phyloP scores from a whole-genome alignment of 2,888 invertebrate genomes.

The Sphaerophoria rueppellii region DNA sequence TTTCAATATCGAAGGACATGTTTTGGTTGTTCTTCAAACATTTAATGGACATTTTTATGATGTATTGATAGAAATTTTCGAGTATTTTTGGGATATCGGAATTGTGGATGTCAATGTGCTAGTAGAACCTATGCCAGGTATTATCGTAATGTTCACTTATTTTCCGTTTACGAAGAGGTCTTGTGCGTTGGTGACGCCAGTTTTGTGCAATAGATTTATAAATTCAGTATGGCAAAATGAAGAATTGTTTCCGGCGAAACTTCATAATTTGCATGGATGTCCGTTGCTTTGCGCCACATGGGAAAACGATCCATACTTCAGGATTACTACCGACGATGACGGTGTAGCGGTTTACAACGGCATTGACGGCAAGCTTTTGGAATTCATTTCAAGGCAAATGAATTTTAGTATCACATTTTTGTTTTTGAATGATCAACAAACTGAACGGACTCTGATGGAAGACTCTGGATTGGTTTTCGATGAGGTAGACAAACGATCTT shows the following conservation, averaged over 20 bases:
- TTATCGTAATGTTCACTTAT: constrained; percentile 76
- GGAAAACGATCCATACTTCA: constrained; percentile 78
- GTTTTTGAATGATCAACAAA: constrained; percentile 75
- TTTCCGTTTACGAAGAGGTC: constrained; percentile 75
- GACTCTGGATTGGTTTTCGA: constrained; percentile 75
- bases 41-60: constrained; percentile 73
- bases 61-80: constrained; percentile 69
- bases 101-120: constrained; percentile 74
- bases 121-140: constrained; percentile 71
- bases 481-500: constrained; percentile 71
- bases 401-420: constrained; percentile 76
- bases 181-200: constrained; percentile 74
- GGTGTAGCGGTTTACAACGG: constrained; percentile 12
- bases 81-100: constrained; percentile 67
- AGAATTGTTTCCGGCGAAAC: constrained; percentile 74
- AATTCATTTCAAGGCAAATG: constrained; percentile 76
- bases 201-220: constrained; percentile 75
- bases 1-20: constrained; percentile 72
- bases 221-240: constrained; percentile 68
- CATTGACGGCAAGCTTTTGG: constrained; percentile 77
- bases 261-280: constrained; percentile 76
- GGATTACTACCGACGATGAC: constrained; percentile 22
- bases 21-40: constrained; percentile 74
- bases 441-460: constrained; percentile 75
- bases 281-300: constrained; percentile 78